Evolutionary conservation across 2,888 invertebrate genomes (phyloP), one percentile per base, ranked within the genome.

Genomic region (Andrena chrysosceles): DNA sequence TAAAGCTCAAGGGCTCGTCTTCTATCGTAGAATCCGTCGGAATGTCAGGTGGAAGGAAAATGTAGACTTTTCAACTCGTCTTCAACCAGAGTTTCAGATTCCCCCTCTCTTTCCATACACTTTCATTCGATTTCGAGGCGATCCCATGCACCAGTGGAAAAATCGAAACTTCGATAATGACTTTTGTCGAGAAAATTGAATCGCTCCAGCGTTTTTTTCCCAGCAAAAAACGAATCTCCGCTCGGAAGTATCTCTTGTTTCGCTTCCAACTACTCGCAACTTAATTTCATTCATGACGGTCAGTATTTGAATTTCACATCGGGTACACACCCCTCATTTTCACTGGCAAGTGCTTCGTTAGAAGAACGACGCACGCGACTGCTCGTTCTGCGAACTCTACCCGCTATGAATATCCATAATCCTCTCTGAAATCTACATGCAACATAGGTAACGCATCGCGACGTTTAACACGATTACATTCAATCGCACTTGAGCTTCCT

Each of bases 161-260:
- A 80, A 62, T 75, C 31, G 79, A 63, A 76, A 80, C 56, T 83
- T 77, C 69, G 71, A 67, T 83, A 75, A 74, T 54, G 60, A 72
- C 66, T n/a, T 0, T 31, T 8, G 6, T 56, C 48, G 54, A 42
- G 35, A 62, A 68, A 75, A 78, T 80, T 63, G 71, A 42, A 52
- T 60, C 31, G 0, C 35, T 4, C 2, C 23, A n/a, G 26, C 10
- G 26, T 31, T 31, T 59, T 26, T 2, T 52, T 60, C 66, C 31
- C 64, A 26, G n/a, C 49, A 26, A 31, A 42, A 42, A 33, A 10
- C 54, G 49, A 62, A n/a, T 60, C 35, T 29, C 16, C n/a, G 33
- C 49, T 0, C 8, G 62, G 20, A 13, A 69, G 5, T 29, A 20
- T 54, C 72, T 29, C 59, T 49, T 23, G 26, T 66, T 56, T 20